These are phyloP conservation scores for Troides aeacus DNA, from an alignment of 2,888 invertebrate genomes.

Conservation along the genomic window DNA sequence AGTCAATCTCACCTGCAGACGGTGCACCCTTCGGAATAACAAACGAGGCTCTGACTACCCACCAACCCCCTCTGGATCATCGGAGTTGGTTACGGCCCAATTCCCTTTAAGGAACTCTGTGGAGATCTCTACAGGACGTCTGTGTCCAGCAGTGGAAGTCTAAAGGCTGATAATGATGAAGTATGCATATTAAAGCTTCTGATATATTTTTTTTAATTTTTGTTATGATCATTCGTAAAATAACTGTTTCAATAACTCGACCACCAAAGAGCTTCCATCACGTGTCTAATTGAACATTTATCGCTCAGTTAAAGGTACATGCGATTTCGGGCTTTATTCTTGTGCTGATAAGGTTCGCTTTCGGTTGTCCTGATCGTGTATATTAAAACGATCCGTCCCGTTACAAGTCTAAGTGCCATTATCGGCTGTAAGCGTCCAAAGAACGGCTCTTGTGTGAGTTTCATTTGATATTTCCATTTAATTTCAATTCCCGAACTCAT, in stretches of 20 bases:
- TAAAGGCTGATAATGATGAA: too few species aligned
- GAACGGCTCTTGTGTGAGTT: conserved; percentile 49
- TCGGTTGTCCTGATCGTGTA: neutral
- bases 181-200: too few species aligned
- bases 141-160: too few species aligned
- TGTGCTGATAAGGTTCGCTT: conserved; percentile 29
- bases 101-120: too few species aligned
- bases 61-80: too few species aligned
- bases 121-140: too few species aligned
- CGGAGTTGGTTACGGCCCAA: too few species aligned
- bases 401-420: conserved; percentile 51
- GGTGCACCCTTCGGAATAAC: too few species aligned
- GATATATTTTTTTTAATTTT: too few species aligned
- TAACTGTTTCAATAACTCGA: conserved; percentile 35
- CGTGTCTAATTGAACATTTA: conserved; percentile 24
- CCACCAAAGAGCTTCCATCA: conserved; percentile 35
- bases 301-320: neutral
- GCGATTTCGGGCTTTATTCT: neutral
- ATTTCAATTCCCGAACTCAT: conserved; percentile 68
- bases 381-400: conserved; percentile 45
- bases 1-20: too few species aligned
- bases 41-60: too few species aligned
- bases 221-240: too few species aligned
- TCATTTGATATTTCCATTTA: conserved; percentile 70
- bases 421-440: conserved; percentile 50